Base-by-base conservation (phyloP, 2,113 vertebrate genomes). In the Sinocyclocheilus maitianheensis region DNA sequence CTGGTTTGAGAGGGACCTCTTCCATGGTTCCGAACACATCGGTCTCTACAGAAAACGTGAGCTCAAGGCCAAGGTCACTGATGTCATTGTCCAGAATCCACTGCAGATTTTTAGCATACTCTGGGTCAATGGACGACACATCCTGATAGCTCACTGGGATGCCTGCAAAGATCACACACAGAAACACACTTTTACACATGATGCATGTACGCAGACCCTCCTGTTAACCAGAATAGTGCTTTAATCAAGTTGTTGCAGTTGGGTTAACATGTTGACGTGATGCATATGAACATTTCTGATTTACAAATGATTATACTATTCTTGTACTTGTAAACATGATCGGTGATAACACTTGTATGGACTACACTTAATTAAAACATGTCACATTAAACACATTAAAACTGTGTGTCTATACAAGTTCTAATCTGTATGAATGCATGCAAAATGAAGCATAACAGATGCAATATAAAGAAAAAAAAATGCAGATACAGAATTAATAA, bases 31-130 rank as follows among this genome's bases (percentile, higher is more conserved):
- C 98, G 74, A 99, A 99, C 58, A 99, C 97, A 82, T 99, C 98
- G 0, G 98, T 99, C 91, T 99, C 98, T 53, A 99, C 98, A 67
- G 97, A 99, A 88, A 99, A 99, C 24, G 97, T 99, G 62, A 99
- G 94, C 90, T 99, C 98, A 87, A 99, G 94, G 87, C 97, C 98
- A 87, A 99, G 92, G 88, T 98, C 98, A 90, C 97, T 98, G 93
- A 99, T 99, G 92, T 99, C 98, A 86, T 99, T 99, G 94, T 99
- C 98, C 93, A 99, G 94, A 93, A 99, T 99, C 98, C 98, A 99
- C 87, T 99, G 98, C 83, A 99, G 93, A 90, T 99, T 99, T 93
- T 99, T 99, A 51, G 97, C 98, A 88, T 99, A 99, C 87, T 99
- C 98, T 81, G 98, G 98, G 94, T 99, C 98, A 84, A 99, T 99